Percentiles rank a stretch among this genome's conserved stretches.
Evolutionary conservation across 2,113 vertebrate species (phyloP).

Genomic region (Lepus europaeus): DNA sequence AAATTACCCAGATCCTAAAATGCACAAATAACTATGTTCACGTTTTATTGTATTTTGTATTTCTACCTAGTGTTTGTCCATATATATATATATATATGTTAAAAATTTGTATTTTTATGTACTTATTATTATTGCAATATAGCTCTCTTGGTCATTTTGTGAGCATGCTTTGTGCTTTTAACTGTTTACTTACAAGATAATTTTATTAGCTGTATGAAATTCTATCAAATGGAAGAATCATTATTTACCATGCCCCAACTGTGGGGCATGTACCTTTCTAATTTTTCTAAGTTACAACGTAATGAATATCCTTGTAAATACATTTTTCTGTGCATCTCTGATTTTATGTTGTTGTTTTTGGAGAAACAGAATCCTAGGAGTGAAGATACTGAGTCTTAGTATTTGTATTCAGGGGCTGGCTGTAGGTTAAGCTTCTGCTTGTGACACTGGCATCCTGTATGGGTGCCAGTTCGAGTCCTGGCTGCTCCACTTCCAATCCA

Average conservation of each 20-base stretch:
- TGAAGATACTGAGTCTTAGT: conserved; percentile 17
- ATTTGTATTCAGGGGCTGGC: no score
- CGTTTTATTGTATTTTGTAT: conserved; percentile 14
- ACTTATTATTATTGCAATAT: conserved; percentile 2
- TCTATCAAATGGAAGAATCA: background rate
- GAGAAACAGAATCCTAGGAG: no score
- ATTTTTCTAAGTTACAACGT: conserved; percentile 37
- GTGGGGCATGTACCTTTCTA: background rate
- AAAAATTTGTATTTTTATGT: conserved; percentile 14
- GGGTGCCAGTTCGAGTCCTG: no score
- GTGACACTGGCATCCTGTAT: no score
- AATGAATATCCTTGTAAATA: conserved; percentile 43
- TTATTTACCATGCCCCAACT: conserved; percentile 13
- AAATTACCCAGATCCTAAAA: background rate
- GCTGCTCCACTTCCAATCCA: no score
- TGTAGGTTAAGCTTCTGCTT: no score
- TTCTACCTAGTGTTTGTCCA: background rate
- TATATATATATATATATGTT: background rate
- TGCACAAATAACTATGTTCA: background rate
- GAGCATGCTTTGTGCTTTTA: conserved; percentile 47
- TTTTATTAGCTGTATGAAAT: background rate
- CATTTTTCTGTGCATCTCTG: conserved; percentile 48
- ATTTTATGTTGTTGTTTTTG: conserved; percentile 30
- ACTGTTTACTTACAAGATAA: background rate
- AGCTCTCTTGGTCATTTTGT: conserved; percentile 45